A percentile compares a stretch with the other conserved stretches of the same genome.
These are phyloP conservation scores for Reinhardtius hippoglossoides DNA, from an alignment of 2,113 vertebrate genomes.

Conservation along the genomic window DNA sequence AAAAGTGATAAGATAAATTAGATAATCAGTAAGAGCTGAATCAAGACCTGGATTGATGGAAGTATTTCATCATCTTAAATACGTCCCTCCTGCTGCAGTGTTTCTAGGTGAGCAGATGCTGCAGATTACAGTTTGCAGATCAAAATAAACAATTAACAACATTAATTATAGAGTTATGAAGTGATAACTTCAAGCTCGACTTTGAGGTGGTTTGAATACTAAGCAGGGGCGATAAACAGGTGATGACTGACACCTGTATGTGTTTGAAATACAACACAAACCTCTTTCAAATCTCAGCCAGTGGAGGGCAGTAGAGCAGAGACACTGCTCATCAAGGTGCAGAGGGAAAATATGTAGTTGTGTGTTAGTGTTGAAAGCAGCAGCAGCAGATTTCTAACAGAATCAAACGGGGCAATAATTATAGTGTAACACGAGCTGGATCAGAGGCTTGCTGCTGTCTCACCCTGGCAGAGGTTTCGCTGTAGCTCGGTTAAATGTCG, in stretches of 20 bases:
- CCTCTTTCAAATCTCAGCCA: constrained; percentile 34
- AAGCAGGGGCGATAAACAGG: not conserved
- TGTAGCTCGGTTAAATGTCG: not conserved
- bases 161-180: no score
- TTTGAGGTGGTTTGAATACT: no score
- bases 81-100: not conserved
- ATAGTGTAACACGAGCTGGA: no score
- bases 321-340: not conserved
- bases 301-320: constrained; percentile 65
- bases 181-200: no score
- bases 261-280: not conserved
- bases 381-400: not conserved
- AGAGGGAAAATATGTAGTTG: not conserved
- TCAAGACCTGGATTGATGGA: not conserved
- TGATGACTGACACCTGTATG: not conserved
- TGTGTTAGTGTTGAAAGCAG: not conserved
- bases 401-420: not conserved
- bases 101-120: no score
- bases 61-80: not conserved
- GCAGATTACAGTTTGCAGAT: not conserved
- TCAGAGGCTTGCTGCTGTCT: not conserved
- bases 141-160: not conserved
- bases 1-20: not conserved
- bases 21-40: not conserved
- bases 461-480: not conserved